These are phyloP conservation scores for Drosophila mimetica DNA, from an alignment of 2,888 invertebrate genomes.

Conservation along the genomic window DNA sequence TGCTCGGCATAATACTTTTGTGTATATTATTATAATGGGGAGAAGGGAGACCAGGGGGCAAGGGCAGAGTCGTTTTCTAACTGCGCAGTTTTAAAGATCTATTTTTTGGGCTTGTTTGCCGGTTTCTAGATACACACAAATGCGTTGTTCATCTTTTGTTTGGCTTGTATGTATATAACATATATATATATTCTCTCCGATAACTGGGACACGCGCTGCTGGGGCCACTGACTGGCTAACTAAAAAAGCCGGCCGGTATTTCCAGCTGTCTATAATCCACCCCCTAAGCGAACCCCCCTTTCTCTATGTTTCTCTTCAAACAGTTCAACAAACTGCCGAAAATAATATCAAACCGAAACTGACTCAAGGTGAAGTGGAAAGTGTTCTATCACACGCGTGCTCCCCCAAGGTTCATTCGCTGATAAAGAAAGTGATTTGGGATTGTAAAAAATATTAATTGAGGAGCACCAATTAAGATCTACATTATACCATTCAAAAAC, in stretches of 20 bases:
- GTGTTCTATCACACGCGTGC: slow-evolving; percentile 27
- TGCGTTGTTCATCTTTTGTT: slow-evolving; percentile 30
- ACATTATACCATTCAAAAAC: neutral
- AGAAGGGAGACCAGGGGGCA: slow-evolving; percentile 8
- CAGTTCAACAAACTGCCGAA: slow-evolving; percentile 46
- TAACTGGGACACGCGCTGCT: slow-evolving; percentile 39
- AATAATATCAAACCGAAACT: slow-evolving; percentile 18
- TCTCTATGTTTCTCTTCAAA: slow-evolving; percentile 7
- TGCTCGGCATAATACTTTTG: slow-evolving; percentile 16
- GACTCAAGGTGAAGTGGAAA: slow-evolving; percentile 51
- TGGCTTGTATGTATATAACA: neutral
- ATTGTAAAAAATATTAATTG: slow-evolving; percentile 16
- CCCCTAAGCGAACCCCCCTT: neutral
- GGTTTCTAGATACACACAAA: slow-evolving; percentile 17
- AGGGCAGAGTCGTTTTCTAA: slow-evolving; percentile 24
- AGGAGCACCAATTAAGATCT: neutral
- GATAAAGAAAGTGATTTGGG: slow-evolving; percentile 38
- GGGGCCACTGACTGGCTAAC: slow-evolving; percentile 34
- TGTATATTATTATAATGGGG: neutral
- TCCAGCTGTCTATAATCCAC: slow-evolving; percentile 16
- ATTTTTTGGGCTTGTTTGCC: slow-evolving; percentile 37
- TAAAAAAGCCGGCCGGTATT: slow-evolving; percentile 47
- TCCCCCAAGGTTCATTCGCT: slow-evolving; percentile 37
- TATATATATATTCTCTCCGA: neutral
- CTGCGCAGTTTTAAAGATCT: slow-evolving; percentile 43